These are phyloP conservation scores for Drepana falcataria DNA, from an alignment of 2,888 invertebrate genomes.

Conservation along the genomic window DNA sequence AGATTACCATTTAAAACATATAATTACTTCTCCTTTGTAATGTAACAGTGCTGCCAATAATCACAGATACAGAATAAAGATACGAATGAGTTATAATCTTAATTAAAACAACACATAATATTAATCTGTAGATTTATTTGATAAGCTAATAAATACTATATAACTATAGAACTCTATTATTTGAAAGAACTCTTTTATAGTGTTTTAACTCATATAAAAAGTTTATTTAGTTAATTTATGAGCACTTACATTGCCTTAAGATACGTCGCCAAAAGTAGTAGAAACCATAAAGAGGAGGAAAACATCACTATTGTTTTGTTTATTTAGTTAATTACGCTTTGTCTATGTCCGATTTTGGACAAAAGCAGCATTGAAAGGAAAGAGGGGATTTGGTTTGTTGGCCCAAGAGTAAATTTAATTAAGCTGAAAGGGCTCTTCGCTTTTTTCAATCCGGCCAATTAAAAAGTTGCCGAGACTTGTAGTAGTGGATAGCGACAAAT, in stretches of 20 bases:
- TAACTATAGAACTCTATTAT: no score
- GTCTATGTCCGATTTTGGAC: slow-evolving; percentile 29
- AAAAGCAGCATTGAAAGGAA: slow-evolving; percentile 40
- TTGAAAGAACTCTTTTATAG: no score
- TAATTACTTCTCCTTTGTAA: no score
- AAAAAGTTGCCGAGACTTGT: slow-evolving; percentile 64
- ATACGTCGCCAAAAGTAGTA: background rate
- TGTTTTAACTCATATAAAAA: no score
- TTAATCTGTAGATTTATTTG: no score
- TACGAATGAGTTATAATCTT: no score
- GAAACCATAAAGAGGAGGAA: background rate
- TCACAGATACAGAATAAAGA: no score
- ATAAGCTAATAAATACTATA: no score
- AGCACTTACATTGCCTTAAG: background rate
- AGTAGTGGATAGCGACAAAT: slow-evolving; percentile 50
- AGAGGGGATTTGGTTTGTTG: slow-evolving; percentile 45
- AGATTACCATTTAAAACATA: no score
- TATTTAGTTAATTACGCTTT: slow-evolving; percentile 33
- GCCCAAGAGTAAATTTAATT: slow-evolving; percentile 66
- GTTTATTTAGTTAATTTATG: no score
- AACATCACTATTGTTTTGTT: background rate
- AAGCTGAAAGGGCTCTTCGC: slow-evolving; percentile 58
- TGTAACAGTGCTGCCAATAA: no score
- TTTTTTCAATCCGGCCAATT: slow-evolving; percentile 70
- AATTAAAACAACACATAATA: no score